These are phyloP conservation scores for Eristalis arbustorum DNA, from an alignment of 2,888 invertebrate genomes.

Conservation along the genomic window DNA sequence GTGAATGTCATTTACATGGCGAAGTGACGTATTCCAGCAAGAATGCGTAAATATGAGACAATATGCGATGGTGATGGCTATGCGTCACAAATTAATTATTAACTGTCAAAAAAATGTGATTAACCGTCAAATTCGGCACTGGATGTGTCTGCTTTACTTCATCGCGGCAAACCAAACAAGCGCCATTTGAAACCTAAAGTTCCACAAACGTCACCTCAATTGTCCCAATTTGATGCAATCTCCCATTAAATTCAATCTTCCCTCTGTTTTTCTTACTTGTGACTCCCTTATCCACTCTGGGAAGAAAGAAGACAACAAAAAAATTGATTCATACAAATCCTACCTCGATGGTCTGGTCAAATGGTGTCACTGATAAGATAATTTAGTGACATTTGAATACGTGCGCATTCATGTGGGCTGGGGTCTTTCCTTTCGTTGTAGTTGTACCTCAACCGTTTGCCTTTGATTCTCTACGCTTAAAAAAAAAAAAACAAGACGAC, in stretches of 20 bases:
- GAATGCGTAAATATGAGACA: no score
- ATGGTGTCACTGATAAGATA: conserved; percentile 3
- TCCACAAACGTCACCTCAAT: neutral
- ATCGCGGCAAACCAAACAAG: neutral
- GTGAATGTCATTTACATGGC: no score
- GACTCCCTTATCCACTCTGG: neutral
- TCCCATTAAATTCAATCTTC: neutral
- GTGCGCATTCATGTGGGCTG: neutral
- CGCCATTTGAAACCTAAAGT: neutral
- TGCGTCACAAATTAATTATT: no score
- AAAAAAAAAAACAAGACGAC: neutral
- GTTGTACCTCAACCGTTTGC: neutral
- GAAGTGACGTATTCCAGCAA: no score
- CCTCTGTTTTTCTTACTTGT: neutral
- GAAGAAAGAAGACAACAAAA: neutral
- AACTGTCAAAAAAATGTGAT: no score
- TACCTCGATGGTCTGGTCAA: conserved; percentile 15
- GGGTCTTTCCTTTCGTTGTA: neutral
- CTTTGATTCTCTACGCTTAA: neutral
- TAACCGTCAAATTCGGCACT: no score
- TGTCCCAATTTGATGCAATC: neutral
- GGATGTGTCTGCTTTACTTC: no score
- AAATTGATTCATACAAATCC: neutral
- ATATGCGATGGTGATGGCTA: no score
- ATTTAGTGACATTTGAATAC: neutral